Base-by-base conservation (phyloP, 2,797 vertebrate species). In the Spea hammondii region DNA sequence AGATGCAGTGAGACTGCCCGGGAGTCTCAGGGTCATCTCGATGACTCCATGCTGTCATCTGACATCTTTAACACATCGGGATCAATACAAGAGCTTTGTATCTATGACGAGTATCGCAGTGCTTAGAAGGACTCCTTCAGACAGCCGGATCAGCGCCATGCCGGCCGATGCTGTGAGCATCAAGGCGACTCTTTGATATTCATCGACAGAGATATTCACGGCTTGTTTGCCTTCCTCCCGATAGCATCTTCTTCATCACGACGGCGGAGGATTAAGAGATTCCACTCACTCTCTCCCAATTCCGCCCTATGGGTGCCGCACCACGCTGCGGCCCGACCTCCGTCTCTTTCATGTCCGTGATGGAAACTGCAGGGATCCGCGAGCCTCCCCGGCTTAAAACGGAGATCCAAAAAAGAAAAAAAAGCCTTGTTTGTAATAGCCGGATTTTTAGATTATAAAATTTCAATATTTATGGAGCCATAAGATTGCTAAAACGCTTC, bases 51-150 rank as follows among this genome's bases (percentile, higher is more conserved):
- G 13, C 67, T 69, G 67, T 69, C 67, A 69, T 8, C 67, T 69
- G 14, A 72, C 12, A 5, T 51, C 17, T n/a, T 46, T 55, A 14
- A 72, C 73, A 65, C 49, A 47, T n/a, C 9, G 13, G 62, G 73
- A 75, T 75, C 73, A 55, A 75, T 75, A 75, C 62, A 5, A 46
- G 49, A 5, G 14, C 73, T 66, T 32, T 55, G 49, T 66, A 66
- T 75, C 51, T 10, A 53, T 75, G 73, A 55, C 62, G 66, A 48
- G 5, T 13, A 53, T 45, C n/a, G 48, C 55, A 72, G 71, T 14
- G 71, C 55, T n/a, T 46, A 59, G 5, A 54, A 6, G 6, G 13
- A 12, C 10, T 12, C 7, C 8, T 32, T 54, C 50, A 70, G 51
- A 71, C 44, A 57, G 32, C 53, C 57, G 12, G 45, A 74, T 74